These are phyloP conservation scores for Zosterops pallidus DNA, from an alignment of 2,113 vertebrate genomes.

Conservation along the genomic window DNA sequence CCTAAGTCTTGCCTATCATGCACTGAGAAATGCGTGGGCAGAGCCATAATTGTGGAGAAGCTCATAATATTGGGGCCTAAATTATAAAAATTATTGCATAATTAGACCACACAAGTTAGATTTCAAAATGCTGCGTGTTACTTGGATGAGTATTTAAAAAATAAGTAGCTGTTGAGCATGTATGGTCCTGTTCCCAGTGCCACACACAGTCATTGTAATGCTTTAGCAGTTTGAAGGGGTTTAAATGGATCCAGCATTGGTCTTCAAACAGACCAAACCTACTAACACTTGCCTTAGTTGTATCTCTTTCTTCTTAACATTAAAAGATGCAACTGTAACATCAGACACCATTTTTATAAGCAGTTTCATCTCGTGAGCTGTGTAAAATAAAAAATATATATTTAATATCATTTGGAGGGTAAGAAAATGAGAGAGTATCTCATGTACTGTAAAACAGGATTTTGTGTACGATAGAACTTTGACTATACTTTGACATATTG, in stretches of 20 bases:
- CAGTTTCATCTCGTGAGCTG: background rate
- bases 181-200: conserved; percentile 59
- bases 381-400: conserved; percentile 20
- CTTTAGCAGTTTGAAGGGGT: conserved; percentile 48
- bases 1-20: background rate
- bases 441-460: background rate
- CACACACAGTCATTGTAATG: conserved; percentile 72
- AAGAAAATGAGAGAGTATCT: background rate
- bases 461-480: background rate
- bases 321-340: conserved; percentile 59
- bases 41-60: conserved; percentile 53
- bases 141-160: conserved; percentile 62
- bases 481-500: conserved; percentile 8
- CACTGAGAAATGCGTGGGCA: conserved; percentile 64
- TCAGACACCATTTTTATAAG: conserved; percentile 11
- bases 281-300: background rate
- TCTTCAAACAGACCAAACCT: conserved; percentile 65
- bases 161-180: conserved; percentile 45
- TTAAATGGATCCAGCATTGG: conserved; percentile 59
- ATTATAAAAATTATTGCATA: conserved; percentile 67
- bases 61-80: conserved; percentile 61
- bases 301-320: conserved; percentile 58
- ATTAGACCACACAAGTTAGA: conserved; percentile 68
- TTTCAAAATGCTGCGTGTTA: conserved; percentile 59
- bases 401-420: conserved; percentile 12